Evolutionary conservation across 2,797 vertebrate species (phyloP), one percentile per base, ranked within the genome.

Genomic region (Coracias cyanogaster): DNA sequence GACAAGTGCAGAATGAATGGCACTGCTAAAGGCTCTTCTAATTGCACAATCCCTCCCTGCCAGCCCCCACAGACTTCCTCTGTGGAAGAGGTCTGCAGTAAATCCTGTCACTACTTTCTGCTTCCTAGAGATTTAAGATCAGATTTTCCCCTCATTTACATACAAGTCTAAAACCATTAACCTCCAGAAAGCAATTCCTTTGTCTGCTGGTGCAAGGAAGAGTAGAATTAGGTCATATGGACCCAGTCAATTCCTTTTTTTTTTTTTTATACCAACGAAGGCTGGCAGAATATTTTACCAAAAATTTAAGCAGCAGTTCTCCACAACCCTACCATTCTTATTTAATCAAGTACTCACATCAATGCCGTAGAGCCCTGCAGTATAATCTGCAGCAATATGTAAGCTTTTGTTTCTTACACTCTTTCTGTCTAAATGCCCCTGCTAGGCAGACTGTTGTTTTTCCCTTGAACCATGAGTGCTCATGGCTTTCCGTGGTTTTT

Each of bases 121-220:
- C 83, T 93, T 94, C 73, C 26, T 62, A 77, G 61, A 91, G 72
- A 94, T 94, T 96, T 93, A 96, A 91, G 82, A 92, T 85, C 76
- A 90, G 89, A 79, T 91, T 93, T 91, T 49, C 28, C 39, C 37
- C 58, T 94, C 62, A 94, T 95, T 96, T 93, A 60, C 87, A 96
- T 94, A 55, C 22, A 78, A 84, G 72, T 89, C 85, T 90, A 90
- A 95, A 94, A 51, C 73, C 85, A 93, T 95, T 96, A 94, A 94
- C 77, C 62, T 96, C 94, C 80, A 90, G 58, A 93, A 94, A 90
- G 93, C 10, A 6, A 86, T 93, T 94, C 85, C 39, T 94, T 69
- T 1, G 0, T 81, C 73, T 94, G 66, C 43, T 94, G 58, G 54
- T 81, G 84, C 82, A 93, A 90, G 69, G 33, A 94, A 83, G 58